Evolutionary conservation across 2,113 vertebrate genomes (phyloP).

Genomic region (Python bivittatus): DNA sequence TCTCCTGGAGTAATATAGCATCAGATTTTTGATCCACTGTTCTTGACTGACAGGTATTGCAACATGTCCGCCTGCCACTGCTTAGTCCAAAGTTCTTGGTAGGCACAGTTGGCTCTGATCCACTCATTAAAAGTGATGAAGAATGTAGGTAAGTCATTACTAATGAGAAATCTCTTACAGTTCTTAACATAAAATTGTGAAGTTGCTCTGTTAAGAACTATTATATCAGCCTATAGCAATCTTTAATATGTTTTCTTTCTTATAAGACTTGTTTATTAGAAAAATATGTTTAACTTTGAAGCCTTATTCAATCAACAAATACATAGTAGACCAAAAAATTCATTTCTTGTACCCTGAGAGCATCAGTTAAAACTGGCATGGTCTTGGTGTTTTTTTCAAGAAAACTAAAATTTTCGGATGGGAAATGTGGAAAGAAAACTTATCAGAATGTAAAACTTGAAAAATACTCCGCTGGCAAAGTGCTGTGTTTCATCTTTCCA

Average conservation of each 20-base stretch:
- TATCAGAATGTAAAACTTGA: not conserved
- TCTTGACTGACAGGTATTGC: conserved; percentile 83
- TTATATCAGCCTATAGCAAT: not conserved
- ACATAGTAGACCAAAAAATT: not conserved
- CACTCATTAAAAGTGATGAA: conserved; percentile 98
- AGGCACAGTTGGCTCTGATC: conserved; percentile 96
- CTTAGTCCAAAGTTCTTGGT: conserved; percentile 98
- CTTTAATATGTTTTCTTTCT: not conserved
- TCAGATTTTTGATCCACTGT: not conserved
- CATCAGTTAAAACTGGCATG: not conserved
- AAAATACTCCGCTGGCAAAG: not conserved
- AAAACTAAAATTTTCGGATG: not conserved
- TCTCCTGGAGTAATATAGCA: too few species aligned
- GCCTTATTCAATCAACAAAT: not conserved
- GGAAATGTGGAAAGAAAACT: not conserved
- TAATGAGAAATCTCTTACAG: not conserved
- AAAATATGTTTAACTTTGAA: not conserved
- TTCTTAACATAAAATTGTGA: not conserved
- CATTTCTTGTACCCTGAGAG: not conserved
- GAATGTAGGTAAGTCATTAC: conserved; percentile 87
- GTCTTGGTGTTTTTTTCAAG: not conserved
- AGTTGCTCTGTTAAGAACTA: not conserved
- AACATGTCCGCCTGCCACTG: conserved; percentile 92
- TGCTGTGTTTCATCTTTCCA: not conserved
- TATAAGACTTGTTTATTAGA: not conserved